Percentiles rank a stretch among this genome's conserved stretches.
Conservation (phyloP, 2,888 invertebrate species). For the Alloplasta piceator region DNA sequence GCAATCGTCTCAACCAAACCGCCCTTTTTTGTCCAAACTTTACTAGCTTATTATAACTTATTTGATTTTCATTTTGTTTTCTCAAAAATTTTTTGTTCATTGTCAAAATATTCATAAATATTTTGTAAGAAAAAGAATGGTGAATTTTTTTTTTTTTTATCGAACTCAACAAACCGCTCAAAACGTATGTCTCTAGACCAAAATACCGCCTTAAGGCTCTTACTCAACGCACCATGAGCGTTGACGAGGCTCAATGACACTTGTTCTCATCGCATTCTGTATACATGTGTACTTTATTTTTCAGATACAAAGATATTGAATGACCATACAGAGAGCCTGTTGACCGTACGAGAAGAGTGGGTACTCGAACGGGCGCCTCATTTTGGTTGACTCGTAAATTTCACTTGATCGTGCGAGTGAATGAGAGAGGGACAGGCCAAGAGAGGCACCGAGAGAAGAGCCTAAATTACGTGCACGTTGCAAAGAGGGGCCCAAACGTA, state of each 20-base stretch:
- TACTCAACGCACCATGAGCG: not conserved
- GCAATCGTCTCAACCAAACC: too few relatives aligned
- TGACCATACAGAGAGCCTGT: constrained; percentile 8
- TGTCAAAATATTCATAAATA: too few relatives aligned
- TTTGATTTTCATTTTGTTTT: too few relatives aligned
- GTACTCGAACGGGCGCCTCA: constrained; percentile 28
- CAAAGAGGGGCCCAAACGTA: constrained; percentile 32
- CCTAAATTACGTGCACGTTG: constrained; percentile 49
- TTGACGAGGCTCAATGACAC: constrained; percentile 23
- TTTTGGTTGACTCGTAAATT: constrained; percentile 34
- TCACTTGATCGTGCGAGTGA: constrained; percentile 8
- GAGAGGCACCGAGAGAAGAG: constrained; percentile 12
- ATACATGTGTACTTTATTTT: not conserved
- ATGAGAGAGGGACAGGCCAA: constrained; percentile 1
- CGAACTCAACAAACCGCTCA: too few relatives aligned
- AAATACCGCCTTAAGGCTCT: not conserved
- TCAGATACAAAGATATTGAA: not conserved
- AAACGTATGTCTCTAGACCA: too few relatives aligned
- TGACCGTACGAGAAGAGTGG: constrained; percentile 37
- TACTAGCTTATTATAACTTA: too few relatives aligned
- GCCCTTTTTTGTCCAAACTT: too few relatives aligned
- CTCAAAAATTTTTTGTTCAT: too few relatives aligned
- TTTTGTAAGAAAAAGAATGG: too few relatives aligned
- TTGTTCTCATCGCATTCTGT: constrained; percentile 17
- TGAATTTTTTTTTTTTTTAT: too few relatives aligned